Evolutionary conservation across 2,113 vertebrate genomes (phyloP), one percentile per base, ranked within the genome.

Genomic region (Anolis sagrei): DNA sequence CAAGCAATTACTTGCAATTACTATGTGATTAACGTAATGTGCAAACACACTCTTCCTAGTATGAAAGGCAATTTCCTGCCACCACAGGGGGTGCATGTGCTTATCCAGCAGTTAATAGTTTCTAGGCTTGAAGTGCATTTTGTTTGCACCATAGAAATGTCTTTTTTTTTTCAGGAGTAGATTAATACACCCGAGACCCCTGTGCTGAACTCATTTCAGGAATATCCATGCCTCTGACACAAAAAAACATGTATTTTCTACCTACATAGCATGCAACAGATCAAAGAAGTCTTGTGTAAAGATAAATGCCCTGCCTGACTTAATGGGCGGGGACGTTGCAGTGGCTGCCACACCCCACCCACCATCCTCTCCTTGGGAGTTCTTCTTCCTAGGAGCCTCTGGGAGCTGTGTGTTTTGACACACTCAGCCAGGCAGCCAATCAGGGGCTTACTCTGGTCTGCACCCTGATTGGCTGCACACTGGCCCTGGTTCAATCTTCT

Each of bases 1-100:
- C 32, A 70, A 79, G 66, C 83, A 85, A 85, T 72, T 85, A 85
- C 49, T 79, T 79, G 76, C 76, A 72, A 85, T 79, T 85, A 78
- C 49, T 16, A 54, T 72, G 83, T 85, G 76, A 85, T 85, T 85
- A 70, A 85, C 49, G 34, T 85, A 85, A 77, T 79, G 76, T 85
- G 66, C 49, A 34, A 70, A 85, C 5, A 44, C 34, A 5, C 66
- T 79, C 64, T 78, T 76, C 64, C 49, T 79, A 29, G 66, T 72
- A 77, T 58, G 51, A 72, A 58, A 85, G 66, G 48, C 76, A 85
- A 79, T 85, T 85, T 85, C 66, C 34, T 85, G 83, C 64, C 66
- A 70, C 66, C 70, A 64, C 76, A 78, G 83, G 83, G 54, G 18
- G 49, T 79, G 76, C 76, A 61, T 85, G 66, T 77, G 64, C 76